Percentiles rank a stretch among this genome's conserved stretches.
Evolutionary conservation across 2,797 vertebrate species (phyloP).

Genomic region (Squalus acanthias): DNA sequence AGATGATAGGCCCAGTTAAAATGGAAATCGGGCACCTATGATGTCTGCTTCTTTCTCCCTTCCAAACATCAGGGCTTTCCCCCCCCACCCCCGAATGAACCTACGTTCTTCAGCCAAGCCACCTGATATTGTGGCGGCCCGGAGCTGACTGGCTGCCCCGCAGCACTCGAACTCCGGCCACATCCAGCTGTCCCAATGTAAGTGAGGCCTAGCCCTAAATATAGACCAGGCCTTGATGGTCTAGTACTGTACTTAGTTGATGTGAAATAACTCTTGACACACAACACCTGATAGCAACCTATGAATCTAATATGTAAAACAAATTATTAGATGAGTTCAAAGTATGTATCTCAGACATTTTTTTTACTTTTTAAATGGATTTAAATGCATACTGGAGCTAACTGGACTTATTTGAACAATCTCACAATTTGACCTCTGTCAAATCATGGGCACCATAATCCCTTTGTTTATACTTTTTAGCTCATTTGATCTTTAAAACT

Average conservation of each 20-base stretch:
- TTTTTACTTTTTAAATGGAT: background rate
- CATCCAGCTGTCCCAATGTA: background rate
- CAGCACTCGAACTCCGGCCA: background rate
- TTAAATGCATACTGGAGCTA: background rate
- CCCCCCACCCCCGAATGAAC: background rate
- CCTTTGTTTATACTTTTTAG: background rate
- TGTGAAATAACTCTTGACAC: background rate
- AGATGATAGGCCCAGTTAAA: background rate
- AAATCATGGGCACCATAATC: background rate
- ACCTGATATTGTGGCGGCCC: background rate
- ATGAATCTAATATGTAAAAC: background rate
- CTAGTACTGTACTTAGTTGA: background rate
- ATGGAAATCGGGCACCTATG: background rate
- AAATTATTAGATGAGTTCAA: background rate
- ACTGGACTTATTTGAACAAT: background rate
- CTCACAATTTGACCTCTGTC: background rate
- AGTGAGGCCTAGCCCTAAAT: background rate
- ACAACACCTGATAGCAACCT: background rate
- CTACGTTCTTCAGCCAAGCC: background rate
- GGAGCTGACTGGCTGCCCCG: background rate
- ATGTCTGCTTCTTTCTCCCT: no score
- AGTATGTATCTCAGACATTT: background rate
- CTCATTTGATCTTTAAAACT: background rate
- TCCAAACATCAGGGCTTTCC: background rate
- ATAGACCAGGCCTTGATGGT: background rate